These are phyloP conservation scores for Rhorus exstirpatorius DNA, from an alignment of 2,888 invertebrate genomes.

Conservation along the genomic window DNA sequence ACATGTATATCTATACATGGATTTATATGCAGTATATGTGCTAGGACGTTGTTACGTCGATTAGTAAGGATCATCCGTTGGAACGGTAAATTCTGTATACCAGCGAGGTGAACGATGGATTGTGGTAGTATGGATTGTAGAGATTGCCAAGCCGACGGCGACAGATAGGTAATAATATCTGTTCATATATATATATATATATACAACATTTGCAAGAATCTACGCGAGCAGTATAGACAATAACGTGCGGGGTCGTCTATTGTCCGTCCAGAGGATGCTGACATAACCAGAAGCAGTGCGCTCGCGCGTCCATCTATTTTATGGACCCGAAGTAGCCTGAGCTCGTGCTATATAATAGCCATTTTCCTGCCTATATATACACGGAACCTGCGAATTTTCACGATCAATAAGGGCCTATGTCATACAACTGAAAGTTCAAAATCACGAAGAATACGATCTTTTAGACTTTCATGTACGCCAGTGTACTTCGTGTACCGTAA, in stretches of 20 bases:
- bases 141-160: slow-evolving; percentile 52
- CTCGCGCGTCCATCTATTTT: slow-evolving; percentile 78
- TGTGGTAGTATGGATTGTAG: slow-evolving; percentile 18
- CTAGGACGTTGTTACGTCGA: slow-evolving; percentile 77
- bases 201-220: slow-evolving; percentile 72
- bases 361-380: background rate
- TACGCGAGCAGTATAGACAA: slow-evolving; percentile 80
- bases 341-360: slow-evolving; percentile 52
- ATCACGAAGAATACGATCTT: too few relatives aligned
- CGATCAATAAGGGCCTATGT: background rate
- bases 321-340: slow-evolving; percentile 72
- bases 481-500: too few relatives aligned
- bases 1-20: background rate
- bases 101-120: slow-evolving; percentile 40
- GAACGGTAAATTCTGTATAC: slow-evolving; percentile 73
- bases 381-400: background rate
- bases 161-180: slow-evolving; percentile 27
- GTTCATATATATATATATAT: background rate
- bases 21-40: slow-evolving; percentile 44
- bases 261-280: slow-evolving; percentile 84
- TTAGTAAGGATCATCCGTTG: slow-evolving; percentile 80
- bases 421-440: background rate
- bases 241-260: slow-evolving; percentile 82
- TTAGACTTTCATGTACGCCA: too few relatives aligned
- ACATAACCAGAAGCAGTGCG: slow-evolving; percentile 81